Evolutionary conservation across 92 coral and sea anemone genomes (phyloP), one percentile per base, ranked within the genome.

Genomic region (Epizoanthus rinbou): DNA sequence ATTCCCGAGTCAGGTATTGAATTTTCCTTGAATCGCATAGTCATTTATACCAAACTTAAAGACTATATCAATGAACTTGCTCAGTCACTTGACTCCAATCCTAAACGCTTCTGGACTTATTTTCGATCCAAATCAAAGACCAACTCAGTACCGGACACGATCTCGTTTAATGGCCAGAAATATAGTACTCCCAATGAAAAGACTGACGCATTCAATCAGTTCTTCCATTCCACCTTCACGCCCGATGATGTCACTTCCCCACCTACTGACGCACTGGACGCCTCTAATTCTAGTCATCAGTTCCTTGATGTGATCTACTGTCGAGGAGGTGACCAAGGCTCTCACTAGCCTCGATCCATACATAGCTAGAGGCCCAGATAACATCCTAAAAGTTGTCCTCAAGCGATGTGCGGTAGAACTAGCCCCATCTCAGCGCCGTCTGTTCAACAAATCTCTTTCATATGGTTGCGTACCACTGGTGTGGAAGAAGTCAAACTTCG

Each of bases 311-410:
- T 28, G 31, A 28, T 28, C 31, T 28, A 28, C 88, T 35, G 76
- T 53, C 8, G 84, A 83, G 53, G 87, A 87, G 62, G 75, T 87
- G 13, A 13, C 21, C 21, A 63, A 62, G 21, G 86, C 81, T 25
- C 58, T 87, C 31, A 21, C 63, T 3, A 63, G 75, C 22, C 56
- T 87, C 7, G 75, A 87, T 54, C 83, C 83, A 13, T 33, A 62
- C 15, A 91, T 87, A 54, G 91, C 85, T 25, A 53, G 75, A 14
- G 90, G 92, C 1, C 90, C 92, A 16, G 92, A 89, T 64, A 74
- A 72, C 21, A 75, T 90, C 18, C 90, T 88, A 28, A 28, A 0
- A 28, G 31, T 28, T 28, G 74, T 28, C 31, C 31, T 28, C 31
- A 28, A 28, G 31, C 31, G 31, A 28, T 28, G 31, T 28, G 31